Base-by-base conservation (phyloP, 2,113 vertebrate species). In the Bubalus kerabau region DNA sequence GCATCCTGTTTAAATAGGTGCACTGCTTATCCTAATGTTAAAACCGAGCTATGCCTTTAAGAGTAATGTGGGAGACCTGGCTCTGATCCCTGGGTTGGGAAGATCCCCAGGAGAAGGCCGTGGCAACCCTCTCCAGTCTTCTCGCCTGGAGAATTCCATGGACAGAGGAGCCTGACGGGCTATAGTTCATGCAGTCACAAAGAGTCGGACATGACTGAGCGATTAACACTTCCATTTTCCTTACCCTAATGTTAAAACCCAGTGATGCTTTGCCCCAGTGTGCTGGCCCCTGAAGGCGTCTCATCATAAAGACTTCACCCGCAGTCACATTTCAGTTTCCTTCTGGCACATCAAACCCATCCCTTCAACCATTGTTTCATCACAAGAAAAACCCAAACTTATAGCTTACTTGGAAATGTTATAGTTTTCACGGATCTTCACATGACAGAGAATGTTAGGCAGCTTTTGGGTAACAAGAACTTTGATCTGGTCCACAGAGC, bases 401-500 rank as follows among this genome's bases (percentile, higher is more conserved):
- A 91, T 8, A 64, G 98, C 99, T 98, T 98, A 99, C 99, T 99
- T 99, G 98, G 99, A 99, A 62, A 99, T 98, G 16, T 99, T 99
- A 99, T 98, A 98, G 97, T 99, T 99, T 98, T 99, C 99, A 48
- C 99, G 98, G 50, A 99, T 98, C 95, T 99, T 99, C 54, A 98
- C 98, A 6, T 99, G 99, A 91, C 99, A 99, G 48, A 99, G 99
- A 99, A 99, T 99, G 97, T 99, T 99, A 76, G 99, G 99, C 81
- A 99, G 97, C 96, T 99, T 98, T 98, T 99, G 99, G 46, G 99
- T 98, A 54, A 99, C 99, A 2, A 99, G 99, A 71, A 99, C 99
- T 98, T 99, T 99, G 98, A 99, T 99, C 98, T 99, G 99, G 98
- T 99, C 99, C 91, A 99, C 99, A 7, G 99, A 99, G 93, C 99